phyloP scores from a whole-genome alignment of 2,797 vertebrate genomes.

The Parambassis ranga region DNA sequence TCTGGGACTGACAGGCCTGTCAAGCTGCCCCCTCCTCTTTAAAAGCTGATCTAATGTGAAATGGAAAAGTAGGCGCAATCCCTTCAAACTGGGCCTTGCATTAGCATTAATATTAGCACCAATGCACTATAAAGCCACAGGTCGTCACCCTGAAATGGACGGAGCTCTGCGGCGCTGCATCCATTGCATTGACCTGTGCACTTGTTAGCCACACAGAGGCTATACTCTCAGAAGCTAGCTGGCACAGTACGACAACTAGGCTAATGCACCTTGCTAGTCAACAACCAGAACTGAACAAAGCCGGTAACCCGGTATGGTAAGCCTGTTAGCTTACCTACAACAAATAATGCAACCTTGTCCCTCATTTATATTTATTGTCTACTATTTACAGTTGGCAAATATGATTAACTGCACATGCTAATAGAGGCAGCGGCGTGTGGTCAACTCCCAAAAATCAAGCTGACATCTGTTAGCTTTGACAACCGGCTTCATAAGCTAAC shows the following conservation, averaged over 20 bases:
- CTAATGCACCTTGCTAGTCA: slow-evolving; percentile 54
- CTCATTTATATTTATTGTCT: neutral
- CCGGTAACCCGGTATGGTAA: slow-evolving; percentile 64
- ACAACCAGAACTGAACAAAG: slow-evolving; percentile 69
- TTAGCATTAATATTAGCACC: neutral
- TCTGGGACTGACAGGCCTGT: slow-evolving; percentile 35
- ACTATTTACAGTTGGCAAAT: neutral
- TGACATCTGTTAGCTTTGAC: slow-evolving; percentile 47
- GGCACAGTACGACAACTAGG: slow-evolving; percentile 3
- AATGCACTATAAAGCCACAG: neutral
- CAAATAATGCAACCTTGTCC: neutral
- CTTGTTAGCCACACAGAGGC: slow-evolving; percentile 11
- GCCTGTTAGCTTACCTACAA: slow-evolving; percentile 2
- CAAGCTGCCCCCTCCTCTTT: slow-evolving; percentile 19
- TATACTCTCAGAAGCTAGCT: slow-evolving; percentile 6
- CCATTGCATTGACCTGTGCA: neutral
- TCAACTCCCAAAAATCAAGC: neutral
- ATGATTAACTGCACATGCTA: neutral
- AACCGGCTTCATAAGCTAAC: slow-evolving; percentile 68
- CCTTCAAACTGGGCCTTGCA: slow-evolving; percentile 6
- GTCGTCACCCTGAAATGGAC: neutral
- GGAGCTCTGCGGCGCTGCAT: slow-evolving; percentile 11
- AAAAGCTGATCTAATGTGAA: neutral
- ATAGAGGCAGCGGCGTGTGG: neutral
- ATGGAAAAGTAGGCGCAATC: neutral